Percentiles rank a stretch among this genome's conserved stretches.
Evolutionary conservation across 2,888 invertebrate genomes (phyloP).

Genomic region (Epinotia bilunana): DNA sequence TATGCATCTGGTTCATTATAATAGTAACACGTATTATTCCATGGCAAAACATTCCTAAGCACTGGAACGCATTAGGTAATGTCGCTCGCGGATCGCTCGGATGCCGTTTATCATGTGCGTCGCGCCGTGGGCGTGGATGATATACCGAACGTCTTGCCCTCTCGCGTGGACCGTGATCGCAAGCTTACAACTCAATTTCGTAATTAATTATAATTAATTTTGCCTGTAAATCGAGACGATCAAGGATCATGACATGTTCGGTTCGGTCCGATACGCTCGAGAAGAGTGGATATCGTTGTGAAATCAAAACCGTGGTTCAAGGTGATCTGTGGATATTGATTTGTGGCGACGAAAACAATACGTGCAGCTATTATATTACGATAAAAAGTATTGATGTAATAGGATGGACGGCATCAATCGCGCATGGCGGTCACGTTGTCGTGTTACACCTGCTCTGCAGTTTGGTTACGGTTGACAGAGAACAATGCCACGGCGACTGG

Average conservation of each 20-base stretch:
- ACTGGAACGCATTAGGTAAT: constrained; percentile 49
- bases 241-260: constrained; percentile 75
- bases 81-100: constrained; percentile 45
- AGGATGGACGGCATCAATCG: constrained; percentile 53
- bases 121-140: constrained; percentile 53
- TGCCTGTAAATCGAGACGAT: constrained; percentile 67
- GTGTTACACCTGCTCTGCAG: constrained; percentile 73
- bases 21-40: constrained; percentile 1
- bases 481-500: constrained; percentile 68
- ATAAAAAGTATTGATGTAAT: constrained; percentile 39
- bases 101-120: constrained; percentile 56
- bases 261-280: constrained; percentile 76
- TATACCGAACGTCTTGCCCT: constrained; percentile 10
- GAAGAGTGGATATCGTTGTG: constrained; percentile 70
- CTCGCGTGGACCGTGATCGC: constrained; percentile 47
- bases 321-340: constrained; percentile 66
- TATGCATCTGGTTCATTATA: not conserved
- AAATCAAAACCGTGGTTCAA: constrained; percentile 78
- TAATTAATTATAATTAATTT: constrained; percentile 59
- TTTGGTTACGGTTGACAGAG: constrained; percentile 72
- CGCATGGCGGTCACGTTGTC: constrained; percentile 68
- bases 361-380: constrained; percentile 49
- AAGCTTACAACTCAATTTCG: constrained; percentile 66
- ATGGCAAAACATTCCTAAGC: constrained; percentile 24
- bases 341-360: constrained; percentile 64